Evolutionary conservation across 2,113 vertebrate genomes (phyloP).

Genomic region (Oryctolagus cuniculus): mOryCun1.1 NC_091444.1:56368501-56369000

Average conservation of each 20-base stretch:
- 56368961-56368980: background rate
- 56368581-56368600: background rate
- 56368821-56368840: background rate
- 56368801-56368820: background rate
- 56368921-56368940: background rate
- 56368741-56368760: background rate
- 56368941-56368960: background rate
- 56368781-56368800: background rate
- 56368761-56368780: background rate
- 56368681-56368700: background rate
- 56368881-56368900: background rate
- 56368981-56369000: background rate
- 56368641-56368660: background rate
- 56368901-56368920: background rate
- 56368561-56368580: background rate
- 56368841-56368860: background rate
- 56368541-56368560: background rate
- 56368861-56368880: background rate
- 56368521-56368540: background rate
- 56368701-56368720: background rate
- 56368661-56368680: background rate
- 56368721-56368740: background rate
- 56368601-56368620: background rate
- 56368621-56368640: background rate
- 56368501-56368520: background rate